phyloP scores from a whole-genome alignment of 2,888 invertebrate species.

The Sepiola atlantica region DNA sequence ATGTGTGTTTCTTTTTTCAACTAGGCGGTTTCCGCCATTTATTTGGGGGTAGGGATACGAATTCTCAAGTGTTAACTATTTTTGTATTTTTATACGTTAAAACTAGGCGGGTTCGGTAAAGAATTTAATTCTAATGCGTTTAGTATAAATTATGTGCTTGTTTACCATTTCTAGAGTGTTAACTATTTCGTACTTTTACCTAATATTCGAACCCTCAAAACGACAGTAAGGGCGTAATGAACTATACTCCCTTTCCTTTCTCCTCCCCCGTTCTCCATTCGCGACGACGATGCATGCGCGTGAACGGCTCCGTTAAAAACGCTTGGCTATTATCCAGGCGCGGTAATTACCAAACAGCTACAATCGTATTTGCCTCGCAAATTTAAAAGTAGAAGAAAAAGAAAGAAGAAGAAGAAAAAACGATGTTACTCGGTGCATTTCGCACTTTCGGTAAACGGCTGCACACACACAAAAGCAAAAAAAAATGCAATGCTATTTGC shows the following conservation, averaged over 20 bases:
- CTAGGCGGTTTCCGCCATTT: no score
- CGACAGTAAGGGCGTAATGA: not conserved
- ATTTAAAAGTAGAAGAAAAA: not conserved
- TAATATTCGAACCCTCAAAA: not conserved
- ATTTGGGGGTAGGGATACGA: no score
- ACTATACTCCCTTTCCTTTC: not conserved
- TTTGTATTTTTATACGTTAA: no score
- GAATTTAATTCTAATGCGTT: no score
- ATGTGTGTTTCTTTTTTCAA: no score
- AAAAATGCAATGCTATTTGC: no score
- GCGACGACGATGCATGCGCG: not conserved
- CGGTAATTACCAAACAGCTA: constrained; percentile 1
- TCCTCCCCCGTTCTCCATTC: not conserved
- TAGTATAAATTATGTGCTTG: no score
- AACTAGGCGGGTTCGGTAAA: no score
- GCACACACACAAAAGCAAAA: not conserved
- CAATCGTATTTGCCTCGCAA: not conserved
- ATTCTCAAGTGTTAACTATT: no score
- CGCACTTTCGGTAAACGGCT: not conserved
- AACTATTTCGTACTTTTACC: no score
- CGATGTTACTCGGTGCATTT: not conserved
- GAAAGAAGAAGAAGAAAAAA: no score
- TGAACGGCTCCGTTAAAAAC: not conserved
- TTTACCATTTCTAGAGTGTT: no score
- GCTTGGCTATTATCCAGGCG: not conserved